Conservation (phyloP, 1,140 invertebrate species). For the Apis cerana region DNA sequence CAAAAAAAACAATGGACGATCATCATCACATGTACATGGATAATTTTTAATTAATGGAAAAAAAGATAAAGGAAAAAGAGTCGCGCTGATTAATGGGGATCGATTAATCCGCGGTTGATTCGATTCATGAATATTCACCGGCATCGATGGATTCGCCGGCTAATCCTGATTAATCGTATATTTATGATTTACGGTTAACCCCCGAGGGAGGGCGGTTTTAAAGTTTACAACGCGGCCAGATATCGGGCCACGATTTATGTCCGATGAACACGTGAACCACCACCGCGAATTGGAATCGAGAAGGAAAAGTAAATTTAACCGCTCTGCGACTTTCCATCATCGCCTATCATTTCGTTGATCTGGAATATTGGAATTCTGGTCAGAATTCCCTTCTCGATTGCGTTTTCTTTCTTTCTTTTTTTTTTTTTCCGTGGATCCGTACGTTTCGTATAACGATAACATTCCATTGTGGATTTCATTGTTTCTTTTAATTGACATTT, state of each 20-base stretch:
- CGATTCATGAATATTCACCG: conserved; percentile 32
- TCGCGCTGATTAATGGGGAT: conserved; percentile 10
- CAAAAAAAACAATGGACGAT: background rate
- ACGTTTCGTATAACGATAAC: no score
- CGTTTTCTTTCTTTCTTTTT: background rate
- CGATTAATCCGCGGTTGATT: conserved; percentile 5
- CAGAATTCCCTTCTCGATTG: background rate
- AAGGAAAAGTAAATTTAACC: background rate
- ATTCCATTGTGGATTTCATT: no score
- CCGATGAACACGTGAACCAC: background rate
- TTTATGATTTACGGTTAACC: conserved; percentile 39
- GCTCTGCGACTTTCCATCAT: background rate
- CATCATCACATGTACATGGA: no score
- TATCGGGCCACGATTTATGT: conserved; percentile 33
- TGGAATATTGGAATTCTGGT: background rate
- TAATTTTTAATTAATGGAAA: background rate
- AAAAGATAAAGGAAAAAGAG: background rate
- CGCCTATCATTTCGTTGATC: background rate
- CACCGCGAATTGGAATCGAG: background rate
- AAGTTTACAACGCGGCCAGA: conserved; percentile 23
- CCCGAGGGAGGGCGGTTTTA: background rate
- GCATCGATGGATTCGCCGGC: background rate
- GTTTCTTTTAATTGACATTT: no score
- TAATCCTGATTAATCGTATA: conserved; percentile 47
- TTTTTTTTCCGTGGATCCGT: no score